phyloP scores from a whole-genome alignment of 2,113 vertebrate genomes.

The Macquaria ambigua region DNA sequence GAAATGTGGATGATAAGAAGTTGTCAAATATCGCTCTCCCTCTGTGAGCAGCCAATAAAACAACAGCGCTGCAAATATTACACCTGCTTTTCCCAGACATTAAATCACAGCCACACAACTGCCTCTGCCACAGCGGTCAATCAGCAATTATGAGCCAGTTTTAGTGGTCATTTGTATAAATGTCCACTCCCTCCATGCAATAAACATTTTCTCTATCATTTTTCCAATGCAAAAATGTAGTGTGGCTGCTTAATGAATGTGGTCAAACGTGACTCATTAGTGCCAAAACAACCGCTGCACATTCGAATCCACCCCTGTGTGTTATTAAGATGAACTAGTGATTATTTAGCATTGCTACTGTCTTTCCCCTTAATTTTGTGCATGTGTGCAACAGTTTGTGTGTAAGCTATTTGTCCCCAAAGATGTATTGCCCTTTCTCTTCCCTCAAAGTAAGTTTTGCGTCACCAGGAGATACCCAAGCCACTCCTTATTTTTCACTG shows the following conservation, averaged over 20 bases:
- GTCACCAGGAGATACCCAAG: conserved; percentile 10
- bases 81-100: background rate
- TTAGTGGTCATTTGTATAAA: conserved; percentile 5
- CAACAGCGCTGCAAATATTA: background rate
- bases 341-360: conserved; percentile 43
- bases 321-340: conserved; percentile 62
- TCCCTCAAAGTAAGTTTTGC: conserved; percentile 22
- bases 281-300: conserved; percentile 8
- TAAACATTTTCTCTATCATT: background rate
- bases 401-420: conserved; percentile 16
- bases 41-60: conserved; percentile 20
- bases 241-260: conserved; percentile 7
- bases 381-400: background rate
- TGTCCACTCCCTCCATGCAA: background rate
- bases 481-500: conserved; percentile 66
- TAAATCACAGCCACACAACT: conserved; percentile 1
- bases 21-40: background rate
- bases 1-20: background rate
- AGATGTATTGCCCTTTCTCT: conserved; percentile 39
- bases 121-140: background rate
- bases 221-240: background rate
- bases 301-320: conserved; percentile 11
- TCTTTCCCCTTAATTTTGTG: conserved; percentile 28
- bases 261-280: conserved; percentile 35
- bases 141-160: conserved; percentile 1